Evolutionary conservation across 2,888 invertebrate genomes (phyloP), one percentile per base, ranked within the genome.

Genomic region (Scaptomyza reducta): DNA sequence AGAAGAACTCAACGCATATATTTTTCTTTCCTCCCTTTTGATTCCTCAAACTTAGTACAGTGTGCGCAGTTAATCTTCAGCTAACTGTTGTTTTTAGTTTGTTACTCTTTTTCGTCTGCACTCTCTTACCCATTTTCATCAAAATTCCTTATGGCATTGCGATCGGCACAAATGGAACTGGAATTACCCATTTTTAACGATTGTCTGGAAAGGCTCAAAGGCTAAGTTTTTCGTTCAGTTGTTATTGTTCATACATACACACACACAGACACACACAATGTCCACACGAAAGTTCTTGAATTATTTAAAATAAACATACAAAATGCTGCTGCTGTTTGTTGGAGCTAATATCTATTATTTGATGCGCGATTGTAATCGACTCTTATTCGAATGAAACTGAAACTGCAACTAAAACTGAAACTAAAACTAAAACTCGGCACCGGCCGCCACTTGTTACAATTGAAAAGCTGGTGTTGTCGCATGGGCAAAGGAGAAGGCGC

Each of bases 131-230:
- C 87, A 72, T 87, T 87, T 70, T 88, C 90, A 62, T 89, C 88
- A 10, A 76, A 87, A 63, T 74, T 75, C 41, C 87, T 87, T 64
- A 89, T 71, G 33, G 90, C 88, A 69, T 89, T 90, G 60, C 87
- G 89, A 74, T 91, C 91, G 33, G 90, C 79, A 67, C 91, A 91
- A 63, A 91, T 84, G 51, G 91, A 91, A 70, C 91, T 89, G 27
- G 91, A 90, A 73, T 91, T 91, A 33, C 91, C 91, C 91, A 91
- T 91, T 73, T 7, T 54, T 14, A 25, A 27, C n/a, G 22, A 45
- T 33, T 31, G 5, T 29, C 6, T n/a, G 14, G 6, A 38, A 44
- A n/a, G 6, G 10, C 18, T 31, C 6, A 13, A 13, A 25, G 46
- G 35, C 41, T 31, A 3, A 9, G 16, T 16, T 16, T 16, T 16